A percentile compares a stretch with the other conserved stretches of the same genome.
phyloP scores from a whole-genome alignment of 2,797 vertebrate genomes.

The Aselliscus stoliczkanus region DNA sequence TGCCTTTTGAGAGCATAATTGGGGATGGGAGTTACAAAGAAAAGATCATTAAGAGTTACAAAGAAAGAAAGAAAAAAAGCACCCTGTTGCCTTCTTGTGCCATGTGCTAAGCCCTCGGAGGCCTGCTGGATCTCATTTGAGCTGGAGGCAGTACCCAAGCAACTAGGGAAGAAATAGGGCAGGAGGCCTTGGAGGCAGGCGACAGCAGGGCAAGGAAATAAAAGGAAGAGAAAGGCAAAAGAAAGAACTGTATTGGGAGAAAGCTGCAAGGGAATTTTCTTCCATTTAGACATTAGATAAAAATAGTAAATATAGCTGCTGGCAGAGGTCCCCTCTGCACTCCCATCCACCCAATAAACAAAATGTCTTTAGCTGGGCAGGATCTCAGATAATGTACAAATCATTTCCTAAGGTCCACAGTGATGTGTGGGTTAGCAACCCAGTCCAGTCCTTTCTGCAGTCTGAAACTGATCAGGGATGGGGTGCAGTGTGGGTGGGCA shows the following conservation, averaged over 20 bases:
- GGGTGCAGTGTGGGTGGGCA: rapidly evolving
- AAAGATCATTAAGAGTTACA: conserved; percentile 59
- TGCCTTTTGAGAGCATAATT: conserved; percentile 63
- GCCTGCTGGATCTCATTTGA: not conserved
- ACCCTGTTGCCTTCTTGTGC: not conserved
- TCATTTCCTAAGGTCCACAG: rapidly evolving
- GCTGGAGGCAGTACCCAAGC: not conserved
- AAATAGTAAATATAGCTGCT: not conserved
- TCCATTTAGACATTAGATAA: not conserved
- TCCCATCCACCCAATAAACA: not conserved
- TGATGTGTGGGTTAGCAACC: not conserved
- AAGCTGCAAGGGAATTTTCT: not conserved
- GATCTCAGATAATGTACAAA: not conserved
- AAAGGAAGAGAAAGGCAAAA: not conserved
- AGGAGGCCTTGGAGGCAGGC: not conserved
- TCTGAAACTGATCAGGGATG: not conserved
- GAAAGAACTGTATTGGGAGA: not conserved
- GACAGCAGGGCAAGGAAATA: not conserved
- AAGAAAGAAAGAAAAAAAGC: conserved; percentile 28
- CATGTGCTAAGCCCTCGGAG: not conserved
- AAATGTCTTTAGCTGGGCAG: not conserved
- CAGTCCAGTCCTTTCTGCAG: not conserved
- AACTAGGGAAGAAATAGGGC: not conserved
- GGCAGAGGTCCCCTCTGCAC: not conserved
- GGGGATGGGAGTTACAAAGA: conserved; percentile 49